Evolutionary conservation across 2,888 invertebrate genomes (phyloP), one percentile per base, ranked within the genome.

Genomic region (Mimas tiliae): DNA sequence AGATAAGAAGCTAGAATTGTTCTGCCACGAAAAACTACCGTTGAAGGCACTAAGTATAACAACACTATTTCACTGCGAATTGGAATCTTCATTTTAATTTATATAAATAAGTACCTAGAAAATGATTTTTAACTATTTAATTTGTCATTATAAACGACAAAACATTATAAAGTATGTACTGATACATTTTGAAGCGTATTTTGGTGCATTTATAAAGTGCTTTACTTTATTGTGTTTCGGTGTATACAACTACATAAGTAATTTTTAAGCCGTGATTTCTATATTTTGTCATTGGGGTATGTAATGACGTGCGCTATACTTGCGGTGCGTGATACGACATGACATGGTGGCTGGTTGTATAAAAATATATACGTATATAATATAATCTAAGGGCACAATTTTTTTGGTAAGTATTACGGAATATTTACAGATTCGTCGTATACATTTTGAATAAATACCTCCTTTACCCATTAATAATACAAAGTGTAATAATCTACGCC

Each of bases 271-370:
- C 63, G 63, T 63, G 51, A 33, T 47, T 42, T 11, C 4, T 42
- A 33, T 33, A 6, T 16, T 21, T 64, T 16, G 42, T 42, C 42
- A 42, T 42, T 55, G 14, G 19, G 11, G 16, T 58, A 58, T 42
- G 8, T n/a, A 8, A 52, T 62, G 19, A 33, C 52, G 67, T 64
- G 65, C 64, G 63, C 66, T 58, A 65, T 50, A 63, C 65, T 67
- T 67, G 70, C 71, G 73, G 74, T 67, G 71, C 63, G 71, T 71
- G 75, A 38, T 68, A 71, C 68, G 74, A 75, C 72, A 76, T 79
- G 84, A 84, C 88, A 85, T 77, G 81, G 85, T 87, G 89, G 88
- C 86, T 85, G 83, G 70, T 71, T 69, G 67, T 68, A 69, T 65
- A 68, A 19, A 62, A 27, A 69, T 67, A 68, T 16, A 58, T 47